Base-by-base conservation (phyloP, 2,797 vertebrate genomes). In the Halcyon smyrnensis region DNA sequence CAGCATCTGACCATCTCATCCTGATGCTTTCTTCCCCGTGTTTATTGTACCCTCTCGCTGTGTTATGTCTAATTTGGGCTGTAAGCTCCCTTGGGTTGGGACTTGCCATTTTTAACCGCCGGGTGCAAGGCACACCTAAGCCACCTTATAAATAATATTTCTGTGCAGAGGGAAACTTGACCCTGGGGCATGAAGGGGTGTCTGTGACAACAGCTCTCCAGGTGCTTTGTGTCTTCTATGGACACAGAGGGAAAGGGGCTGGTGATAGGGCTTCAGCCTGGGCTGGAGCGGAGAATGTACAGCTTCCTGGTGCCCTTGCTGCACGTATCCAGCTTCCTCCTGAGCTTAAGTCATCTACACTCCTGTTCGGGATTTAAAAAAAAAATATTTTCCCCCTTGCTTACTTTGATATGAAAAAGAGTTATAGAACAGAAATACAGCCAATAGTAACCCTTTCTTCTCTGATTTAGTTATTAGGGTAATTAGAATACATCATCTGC, bases 131-230 rank as follows among this genome's bases (percentile, higher is more conserved):
- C 93, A 73, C 91, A 89, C 87, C 94, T 93, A 90, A 93, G 89
- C 89, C 90, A 70, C 60, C 60, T 79, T 82, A 45, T 87, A 96
- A 91, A 93, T 93, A 93, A 88, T 77, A 34, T 71, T 84, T 70
- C 70, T 51, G 28, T 57, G 48, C 74, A 12, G 53, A 64, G 77
- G 56, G 80, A 90, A 87, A 68, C 84, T 71, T 82, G 94, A 93
- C 50, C n/a, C 81, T 75, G 80, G 87, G 51, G 41, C 3, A 3
- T 82, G 59, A 91, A 90, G 69, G 36, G 15, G 85, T 82, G 84
- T 39, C 93, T 89, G 82, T 94, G 75, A 94, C 87, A 97, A 96
- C 95, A 18, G 62, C 76, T 64, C 45, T 62, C 74, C 3, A 13
- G 13, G 62, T 64, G 74, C 84, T 86, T 37, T 77, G 77, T 88